Conservation (phyloP, 92 coral and sea anemone genomes). For the Zoanthus sociatus region DNA sequence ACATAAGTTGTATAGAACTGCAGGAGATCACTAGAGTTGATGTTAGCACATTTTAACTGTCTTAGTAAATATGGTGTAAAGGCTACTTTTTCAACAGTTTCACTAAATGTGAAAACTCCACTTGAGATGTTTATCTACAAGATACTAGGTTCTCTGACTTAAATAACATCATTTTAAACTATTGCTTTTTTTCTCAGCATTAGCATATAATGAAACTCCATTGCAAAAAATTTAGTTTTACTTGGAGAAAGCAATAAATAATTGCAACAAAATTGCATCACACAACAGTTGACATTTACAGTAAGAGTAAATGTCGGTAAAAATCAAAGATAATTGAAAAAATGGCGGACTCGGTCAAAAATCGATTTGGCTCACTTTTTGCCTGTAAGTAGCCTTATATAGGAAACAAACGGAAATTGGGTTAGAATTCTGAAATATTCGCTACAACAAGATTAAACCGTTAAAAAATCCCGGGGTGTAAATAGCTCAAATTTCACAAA, state of each 20-base stretch:
- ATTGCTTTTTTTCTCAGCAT: not conserved
- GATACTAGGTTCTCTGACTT: not conserved
- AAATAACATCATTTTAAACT: not conserved
- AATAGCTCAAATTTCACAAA: constrained; percentile 38
- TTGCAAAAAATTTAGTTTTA: not conserved
- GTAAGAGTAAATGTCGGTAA: constrained; percentile 37
- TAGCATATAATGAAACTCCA: not conserved
- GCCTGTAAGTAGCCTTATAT: constrained; percentile 42
- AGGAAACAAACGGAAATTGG: constrained; percentile 25
- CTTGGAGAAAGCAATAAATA: not conserved
- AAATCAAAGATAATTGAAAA: constrained; percentile 9
- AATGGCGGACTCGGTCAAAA: too few species aligned
- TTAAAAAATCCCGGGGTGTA: constrained; percentile 4
- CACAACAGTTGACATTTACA: constrained; percentile 13
- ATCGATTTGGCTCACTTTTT: constrained; percentile 25
- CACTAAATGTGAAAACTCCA: too few species aligned
- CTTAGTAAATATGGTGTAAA: too few species aligned
- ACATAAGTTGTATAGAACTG: too few species aligned
- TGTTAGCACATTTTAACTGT: too few species aligned
- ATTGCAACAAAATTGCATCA: not conserved
- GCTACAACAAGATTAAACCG: constrained; percentile 31
- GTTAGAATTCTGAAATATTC: constrained; percentile 39
- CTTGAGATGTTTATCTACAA: not conserved
- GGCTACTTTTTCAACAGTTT: too few species aligned
- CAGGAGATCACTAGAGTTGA: too few species aligned